phyloP scores from a whole-genome alignment of 2,888 invertebrate species.

The Stenurella melanura region DNA sequence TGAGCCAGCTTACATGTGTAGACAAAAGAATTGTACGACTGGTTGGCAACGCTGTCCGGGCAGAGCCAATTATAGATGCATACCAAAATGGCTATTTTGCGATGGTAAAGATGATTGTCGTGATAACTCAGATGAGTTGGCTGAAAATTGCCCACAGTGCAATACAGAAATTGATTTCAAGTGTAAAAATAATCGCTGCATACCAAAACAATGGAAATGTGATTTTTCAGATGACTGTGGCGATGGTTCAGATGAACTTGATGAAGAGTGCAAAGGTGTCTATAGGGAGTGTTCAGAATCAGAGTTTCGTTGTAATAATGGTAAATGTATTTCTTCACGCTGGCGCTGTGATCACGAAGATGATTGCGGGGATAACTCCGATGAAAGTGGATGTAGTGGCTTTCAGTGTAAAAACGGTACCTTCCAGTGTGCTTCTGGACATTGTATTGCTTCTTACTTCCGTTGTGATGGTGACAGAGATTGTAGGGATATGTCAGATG shows the following conservation, averaged over 20 bases:
- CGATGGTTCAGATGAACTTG: constrained; percentile 93
- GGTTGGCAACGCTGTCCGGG: constrained; percentile 98
- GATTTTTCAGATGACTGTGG: constrained; percentile 98
- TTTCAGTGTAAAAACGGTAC: constrained; percentile 92
- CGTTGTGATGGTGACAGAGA: constrained; percentile 93
- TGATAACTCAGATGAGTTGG: constrained; percentile 94
- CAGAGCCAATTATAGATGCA: constrained; percentile 94
- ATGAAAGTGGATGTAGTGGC: constrained; percentile 88
- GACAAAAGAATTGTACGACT: constrained; percentile 92
- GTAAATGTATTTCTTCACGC: constrained; percentile 92
- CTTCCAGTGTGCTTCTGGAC: constrained; percentile 94
- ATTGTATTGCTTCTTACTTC: constrained; percentile 93
- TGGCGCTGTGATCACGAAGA: constrained; percentile 98
- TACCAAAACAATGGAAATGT: constrained; percentile 88
- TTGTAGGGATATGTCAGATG: constrained; percentile 92
- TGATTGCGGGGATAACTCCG: constrained; percentile 96
- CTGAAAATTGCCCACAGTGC: constrained; percentile 93
- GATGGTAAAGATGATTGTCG: constrained; percentile 98
- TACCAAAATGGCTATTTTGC: constrained; percentile 98
- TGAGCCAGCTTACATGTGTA: constrained; percentile 94
- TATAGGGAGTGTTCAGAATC: constrained; percentile 96
- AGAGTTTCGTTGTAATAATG: constrained; percentile 89
- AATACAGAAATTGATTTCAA: constrained; percentile 92
- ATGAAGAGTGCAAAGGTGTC: constrained; percentile 85
- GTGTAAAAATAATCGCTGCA: constrained; percentile 86